These are phyloP conservation scores for Zaprionus nigranus DNA, from an alignment of 1,140 invertebrate genomes.

Conservation along the genomic window DNA sequence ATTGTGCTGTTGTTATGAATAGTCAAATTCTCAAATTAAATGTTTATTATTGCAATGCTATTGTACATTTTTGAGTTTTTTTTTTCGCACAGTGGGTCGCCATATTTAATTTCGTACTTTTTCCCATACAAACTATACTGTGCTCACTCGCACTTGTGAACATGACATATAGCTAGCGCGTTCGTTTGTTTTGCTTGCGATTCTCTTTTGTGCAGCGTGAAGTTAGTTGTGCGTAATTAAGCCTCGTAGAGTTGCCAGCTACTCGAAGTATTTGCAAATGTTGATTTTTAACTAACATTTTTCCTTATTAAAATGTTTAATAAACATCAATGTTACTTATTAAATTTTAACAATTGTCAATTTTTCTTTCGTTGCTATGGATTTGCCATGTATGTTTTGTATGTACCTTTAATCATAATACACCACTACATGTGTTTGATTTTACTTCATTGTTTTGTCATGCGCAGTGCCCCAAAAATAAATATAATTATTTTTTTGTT, in stretches of 20 bases:
- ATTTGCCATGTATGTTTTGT: not conserved
- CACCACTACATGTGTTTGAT: not conserved
- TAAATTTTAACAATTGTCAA: not conserved
- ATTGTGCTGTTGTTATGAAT: not conserved
- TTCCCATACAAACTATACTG: conserved; percentile 38
- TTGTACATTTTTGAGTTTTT: conserved; percentile 29
- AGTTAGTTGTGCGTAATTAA: conserved; percentile 68
- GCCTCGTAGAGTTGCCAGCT: conserved; percentile 58
- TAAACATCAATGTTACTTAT: not conserved
- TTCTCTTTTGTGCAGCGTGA: conserved; percentile 78
- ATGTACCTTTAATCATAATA: conserved; percentile 7
- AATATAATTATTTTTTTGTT: conserved; percentile 3
- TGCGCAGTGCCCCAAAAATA: conserved; percentile 31
- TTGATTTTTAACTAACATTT: not conserved
- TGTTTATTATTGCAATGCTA: conserved; percentile 35
- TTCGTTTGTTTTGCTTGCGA: conserved; percentile 78
- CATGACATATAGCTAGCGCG: conserved; percentile 42
- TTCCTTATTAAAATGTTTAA: not conserved
- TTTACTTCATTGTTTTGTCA: conserved; percentile 31
- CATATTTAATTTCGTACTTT: conserved; percentile 75
- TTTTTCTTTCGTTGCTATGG: not conserved
- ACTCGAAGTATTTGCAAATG: conserved; percentile 1
- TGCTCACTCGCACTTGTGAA: conserved; percentile 48
- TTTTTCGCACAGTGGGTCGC: conserved; percentile 68
- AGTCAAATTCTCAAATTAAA: conserved; percentile 14